Percentiles rank a stretch among this genome's conserved stretches.
Evolutionary conservation across 2,888 invertebrate genomes (phyloP).

Genomic region (Drosophila maculinotata): DNA sequence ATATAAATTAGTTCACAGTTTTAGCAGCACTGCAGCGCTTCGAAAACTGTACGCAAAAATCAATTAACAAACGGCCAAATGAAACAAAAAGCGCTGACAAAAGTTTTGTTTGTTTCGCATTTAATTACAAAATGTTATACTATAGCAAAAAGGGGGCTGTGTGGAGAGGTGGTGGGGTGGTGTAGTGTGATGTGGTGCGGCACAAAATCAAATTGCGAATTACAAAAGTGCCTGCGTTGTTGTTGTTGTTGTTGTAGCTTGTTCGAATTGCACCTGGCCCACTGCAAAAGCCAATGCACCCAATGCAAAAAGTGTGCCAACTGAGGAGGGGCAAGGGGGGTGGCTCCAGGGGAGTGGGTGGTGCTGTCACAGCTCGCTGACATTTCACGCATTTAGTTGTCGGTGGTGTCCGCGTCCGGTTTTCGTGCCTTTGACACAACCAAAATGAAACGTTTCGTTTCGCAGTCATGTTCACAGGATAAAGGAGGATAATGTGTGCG

Average conservation of each 20-base stretch:
- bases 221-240: slow-evolving; percentile 25
- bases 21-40: slow-evolving; percentile 29
- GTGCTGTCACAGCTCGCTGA: slow-evolving; percentile 32
- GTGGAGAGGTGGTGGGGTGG: not conserved
- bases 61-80: slow-evolving; percentile 40
- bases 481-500: slow-evolving; percentile 67
- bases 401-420: slow-evolving; percentile 36
- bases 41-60: slow-evolving; percentile 37
- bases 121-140: slow-evolving; percentile 41
- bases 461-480: slow-evolving; percentile 35
- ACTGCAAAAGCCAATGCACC: slow-evolving; percentile 42
- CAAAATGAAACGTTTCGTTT: slow-evolving; percentile 60
- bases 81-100: slow-evolving; percentile 33
- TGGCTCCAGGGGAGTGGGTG: not conserved
- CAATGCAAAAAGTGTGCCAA: slow-evolving; percentile 39
- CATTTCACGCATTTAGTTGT: slow-evolving; percentile 59
- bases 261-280: slow-evolving; percentile 20
- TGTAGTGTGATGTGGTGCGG: not conserved
- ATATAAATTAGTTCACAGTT: slow-evolving; percentile 55
- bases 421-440: slow-evolving; percentile 60
- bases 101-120: slow-evolving; percentile 35
- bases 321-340: not conserved
- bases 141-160: not conserved
- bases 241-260: slow-evolving; percentile 18
- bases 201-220: slow-evolving; percentile 52